Percentiles rank a stretch among this genome's conserved stretches.
Evolutionary conservation across 2,113 vertebrate genomes (phyloP).

Genomic region (Dipodomys merriami): DNA sequence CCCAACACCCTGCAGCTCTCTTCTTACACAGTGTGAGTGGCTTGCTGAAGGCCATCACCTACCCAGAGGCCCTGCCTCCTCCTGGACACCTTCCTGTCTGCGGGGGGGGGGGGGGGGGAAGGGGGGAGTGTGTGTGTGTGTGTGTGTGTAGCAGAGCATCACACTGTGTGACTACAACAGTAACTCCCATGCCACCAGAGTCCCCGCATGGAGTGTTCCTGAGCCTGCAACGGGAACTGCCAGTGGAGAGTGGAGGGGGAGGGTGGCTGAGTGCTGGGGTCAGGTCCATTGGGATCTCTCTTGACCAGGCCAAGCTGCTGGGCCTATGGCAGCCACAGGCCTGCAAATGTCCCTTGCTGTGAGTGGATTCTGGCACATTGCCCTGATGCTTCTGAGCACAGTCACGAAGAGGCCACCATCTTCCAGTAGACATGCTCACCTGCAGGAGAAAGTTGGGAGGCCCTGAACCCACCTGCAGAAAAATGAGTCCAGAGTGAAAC

Average conservation of each 20-base stretch:
- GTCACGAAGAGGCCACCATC: background rate
- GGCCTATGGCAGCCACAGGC: background rate
- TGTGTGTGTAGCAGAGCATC: background rate
- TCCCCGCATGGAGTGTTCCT: background rate
- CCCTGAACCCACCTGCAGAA: background rate
- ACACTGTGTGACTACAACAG: too few relatives aligned
- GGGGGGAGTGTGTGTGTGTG: accelerated
- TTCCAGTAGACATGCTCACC: too few relatives aligned
- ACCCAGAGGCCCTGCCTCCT: background rate
- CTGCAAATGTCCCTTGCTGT: background rate
- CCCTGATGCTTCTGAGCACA: background rate
- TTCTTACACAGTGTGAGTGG: too few relatives aligned
- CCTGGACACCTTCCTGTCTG: background rate
- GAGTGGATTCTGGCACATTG: background rate
- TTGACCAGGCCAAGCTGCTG: background rate
- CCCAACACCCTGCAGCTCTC: background rate
- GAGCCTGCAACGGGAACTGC: background rate
- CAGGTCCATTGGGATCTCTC: too few relatives aligned
- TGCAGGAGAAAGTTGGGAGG: background rate
- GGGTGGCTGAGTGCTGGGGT: background rate
- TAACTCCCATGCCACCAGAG: background rate
- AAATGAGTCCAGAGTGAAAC: background rate
- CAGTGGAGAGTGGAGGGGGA: background rate
- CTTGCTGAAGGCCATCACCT: background rate
- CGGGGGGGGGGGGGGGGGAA: too few relatives aligned